Base-by-base conservation (phyloP, 2,888 invertebrate species). In the Thera obeliscata region DNA sequence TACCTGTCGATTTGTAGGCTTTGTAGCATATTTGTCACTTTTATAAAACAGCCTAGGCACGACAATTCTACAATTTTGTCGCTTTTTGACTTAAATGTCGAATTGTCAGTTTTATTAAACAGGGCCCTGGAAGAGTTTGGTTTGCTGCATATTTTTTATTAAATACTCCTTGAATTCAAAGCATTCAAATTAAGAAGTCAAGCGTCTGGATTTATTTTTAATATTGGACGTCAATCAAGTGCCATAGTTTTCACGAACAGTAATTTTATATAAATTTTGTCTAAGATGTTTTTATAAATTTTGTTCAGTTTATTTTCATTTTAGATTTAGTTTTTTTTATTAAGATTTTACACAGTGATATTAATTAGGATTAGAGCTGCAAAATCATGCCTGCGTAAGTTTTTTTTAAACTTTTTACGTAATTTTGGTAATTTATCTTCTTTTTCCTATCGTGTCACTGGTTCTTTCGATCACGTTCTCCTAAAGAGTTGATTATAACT, bases 341-440 rank as follows among this genome's bases (percentile, higher is more conserved):
- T 80, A 78, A 84, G 82, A 82, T 82, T 79, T 79, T 80, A 74
- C 81, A 76, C 83, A 83, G 84, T 87, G 80, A 74, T 76, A 74
- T 80, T 76, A 64, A 68, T 52, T 67, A 70, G 35, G 73, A 36
- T 72, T 80, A 75, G 43, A 59, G 73, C 69, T 74, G 62, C 76
- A 70, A 91, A 91, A 92, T 90, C 78, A 93, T 93, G 93, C 89
- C 91, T 70, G 91, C 90, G 93, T 92, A 77, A 93, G 92, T 88
- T 75, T 56, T 22, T 22, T 50, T 12, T 22, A 22, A 22, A 22
- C 22, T 22, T n/a, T n/a, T n/a, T 22, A 22, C 22, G 22, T 22
- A 22, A 22, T 22, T 22, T 22, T 22, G 22, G 22, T 22, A 22
- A 22, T 22, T 22, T 22, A 22, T 22, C 22, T 22, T 22, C 22